Conservation (phyloP, 2,888 invertebrate species). For the Crioceris asparagi region DNA sequence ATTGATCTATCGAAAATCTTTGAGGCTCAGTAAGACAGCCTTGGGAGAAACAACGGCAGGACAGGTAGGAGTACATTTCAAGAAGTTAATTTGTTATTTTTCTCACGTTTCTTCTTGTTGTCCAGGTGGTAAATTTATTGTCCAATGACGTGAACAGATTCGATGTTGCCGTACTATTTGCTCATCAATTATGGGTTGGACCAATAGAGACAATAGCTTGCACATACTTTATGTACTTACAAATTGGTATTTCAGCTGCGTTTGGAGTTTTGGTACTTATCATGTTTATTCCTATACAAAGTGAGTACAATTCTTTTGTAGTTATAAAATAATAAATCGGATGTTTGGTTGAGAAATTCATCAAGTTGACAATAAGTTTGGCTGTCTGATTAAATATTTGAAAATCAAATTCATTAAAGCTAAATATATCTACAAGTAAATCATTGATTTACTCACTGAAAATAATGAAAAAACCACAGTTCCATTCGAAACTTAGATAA, state of each 20-base stretch:
- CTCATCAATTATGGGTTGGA: conserved; percentile 74
- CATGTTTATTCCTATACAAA: conserved; percentile 40
- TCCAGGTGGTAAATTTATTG: conserved; percentile 83
- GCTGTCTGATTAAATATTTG: no score
- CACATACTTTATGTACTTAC: conserved; percentile 62
- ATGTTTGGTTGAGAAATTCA: no score
- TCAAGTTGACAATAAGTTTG: no score
- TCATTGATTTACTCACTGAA: no score
- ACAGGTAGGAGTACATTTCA: no score
- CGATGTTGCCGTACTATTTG: conserved; percentile 68
- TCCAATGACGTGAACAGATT: conserved; percentile 82
- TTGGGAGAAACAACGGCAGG: conserved; percentile 65
- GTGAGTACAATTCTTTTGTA: conserved; percentile 26
- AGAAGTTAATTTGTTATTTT: no score
- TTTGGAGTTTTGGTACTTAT: conserved; percentile 47
- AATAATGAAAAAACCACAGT: no score
- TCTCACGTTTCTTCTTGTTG: no score
- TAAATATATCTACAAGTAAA: no score
- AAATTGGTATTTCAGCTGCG: conserved; percentile 45
- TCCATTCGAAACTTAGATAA: no score
- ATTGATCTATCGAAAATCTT: conserved; percentile 66
- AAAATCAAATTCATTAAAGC: no score
- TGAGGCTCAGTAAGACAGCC: conserved; percentile 50
- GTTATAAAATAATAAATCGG: no score
- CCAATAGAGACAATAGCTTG: conserved; percentile 69